Evolutionary conservation across 2,797 vertebrate genomes (phyloP), one percentile per base, ranked within the genome.

Genomic region (Lacerta agilis): DNA sequence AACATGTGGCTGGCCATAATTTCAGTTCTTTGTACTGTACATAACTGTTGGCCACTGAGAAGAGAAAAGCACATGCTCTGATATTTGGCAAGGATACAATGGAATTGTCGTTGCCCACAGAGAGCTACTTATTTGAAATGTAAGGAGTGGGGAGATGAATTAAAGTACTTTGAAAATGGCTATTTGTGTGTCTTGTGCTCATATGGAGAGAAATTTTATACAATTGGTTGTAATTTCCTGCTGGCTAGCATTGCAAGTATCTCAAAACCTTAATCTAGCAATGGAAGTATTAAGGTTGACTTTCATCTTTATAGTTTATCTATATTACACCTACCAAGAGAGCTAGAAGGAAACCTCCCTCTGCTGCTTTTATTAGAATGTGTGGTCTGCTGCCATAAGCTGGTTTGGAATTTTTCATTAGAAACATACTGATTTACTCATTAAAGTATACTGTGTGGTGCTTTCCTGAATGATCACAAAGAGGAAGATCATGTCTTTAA

Each of bases 1-100:
- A 95, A 95, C 94, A 93, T 69, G 89, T 94, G 93, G 89, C 92
- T 94, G 93, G 93, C 89, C 91, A 85, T 81, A 83, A 92, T 86
- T 89, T 86, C 86, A 89, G 87, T 90, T 91, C 89, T 93, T 91
- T 92, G 75, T 95, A 89, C 89, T 94, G 88, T 94, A 89, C 86
- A 87, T 94, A 92, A 93, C 82, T 41, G 89, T 83, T 87, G 95
- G 92, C 91, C 93, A 90, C 91, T 92, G 72, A 61, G 33, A 18
- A 23, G 45, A 66, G 41, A 66, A 91, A 90, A 93, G 91, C 87
- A 91, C 73, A 75, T 88, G 91, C 84, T 92, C 87, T 93, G 73
- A 90, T 86, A 80, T 87, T 89, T 91, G 94, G 79, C 89, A 93
- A 90, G 90, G 87, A 82, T 92, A 85, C 88, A 90, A 76, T 72